Evolutionary conservation across 64 coral and sea anemone genomes (phyloP).

Genomic region (Montipora efflorescens): DNA sequence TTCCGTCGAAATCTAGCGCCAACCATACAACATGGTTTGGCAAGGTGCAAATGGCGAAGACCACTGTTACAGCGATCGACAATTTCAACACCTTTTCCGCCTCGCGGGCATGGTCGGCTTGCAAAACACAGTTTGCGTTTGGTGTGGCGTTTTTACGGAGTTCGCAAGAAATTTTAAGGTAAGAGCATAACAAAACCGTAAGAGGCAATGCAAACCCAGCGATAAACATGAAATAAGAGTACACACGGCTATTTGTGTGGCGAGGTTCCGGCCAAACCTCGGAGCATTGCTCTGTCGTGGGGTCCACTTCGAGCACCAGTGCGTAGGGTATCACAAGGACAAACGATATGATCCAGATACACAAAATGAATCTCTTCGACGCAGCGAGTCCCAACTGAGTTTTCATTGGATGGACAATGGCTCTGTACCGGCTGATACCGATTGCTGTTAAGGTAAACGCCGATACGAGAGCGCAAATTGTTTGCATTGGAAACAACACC

Average conservation of each 20-base stretch:
- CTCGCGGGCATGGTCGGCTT: conserved; percentile 46
- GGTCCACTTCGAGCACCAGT: conserved; percentile 66
- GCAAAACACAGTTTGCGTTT: neutral
- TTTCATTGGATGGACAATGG: conserved; percentile 82
- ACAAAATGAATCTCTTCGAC: conserved; percentile 56
- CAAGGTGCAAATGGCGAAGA: conserved; percentile 79
- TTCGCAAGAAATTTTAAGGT: conserved; percentile 75
- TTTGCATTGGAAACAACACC: conserved; percentile 83
- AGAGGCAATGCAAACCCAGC: conserved; percentile 71
- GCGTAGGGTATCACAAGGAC: conserved; percentile 78
- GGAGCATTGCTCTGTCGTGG: conserved; percentile 40
- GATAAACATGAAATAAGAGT: conserved; percentile 79
- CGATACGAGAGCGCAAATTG: conserved; percentile 76
- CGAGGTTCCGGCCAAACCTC: conserved; percentile 82
- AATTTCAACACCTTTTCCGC: conserved; percentile 81
- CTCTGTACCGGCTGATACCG: conserved; percentile 79
- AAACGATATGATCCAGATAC: conserved; percentile 72
- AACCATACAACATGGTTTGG: conserved; percentile 88
- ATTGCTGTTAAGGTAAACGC: conserved; percentile 80
- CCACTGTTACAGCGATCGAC: conserved; percentile 67
- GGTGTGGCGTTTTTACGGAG: conserved; percentile 25
- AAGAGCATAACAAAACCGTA: conserved; percentile 73
- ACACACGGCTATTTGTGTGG: conserved; percentile 25
- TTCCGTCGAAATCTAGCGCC: conserved; percentile 63
- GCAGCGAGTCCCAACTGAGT: conserved; percentile 56